Conservation (phyloP, 1,140 invertebrate genomes). For the Sarcophaga peregrina region DNA sequence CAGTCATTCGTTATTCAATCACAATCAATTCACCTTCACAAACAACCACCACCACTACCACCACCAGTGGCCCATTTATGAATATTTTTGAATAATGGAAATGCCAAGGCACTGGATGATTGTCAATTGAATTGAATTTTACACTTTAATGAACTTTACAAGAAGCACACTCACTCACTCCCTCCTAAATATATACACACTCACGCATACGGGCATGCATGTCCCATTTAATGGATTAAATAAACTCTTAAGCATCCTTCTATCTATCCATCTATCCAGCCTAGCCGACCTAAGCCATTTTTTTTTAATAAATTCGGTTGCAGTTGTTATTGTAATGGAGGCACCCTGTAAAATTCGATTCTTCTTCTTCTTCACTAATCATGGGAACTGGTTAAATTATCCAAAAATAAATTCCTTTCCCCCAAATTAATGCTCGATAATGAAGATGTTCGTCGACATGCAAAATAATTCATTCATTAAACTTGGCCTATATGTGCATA, state of each 20-base stretch:
- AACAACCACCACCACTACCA: background rate
- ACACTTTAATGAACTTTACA: slow-evolving; percentile 31
- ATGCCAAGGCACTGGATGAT: slow-evolving; percentile 13
- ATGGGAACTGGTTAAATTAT: slow-evolving; percentile 2
- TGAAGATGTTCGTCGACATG: no score
- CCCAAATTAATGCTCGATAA: no score
- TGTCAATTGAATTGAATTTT: slow-evolving; percentile 28
- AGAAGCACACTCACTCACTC: no score
- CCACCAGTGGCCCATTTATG: background rate
- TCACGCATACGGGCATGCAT: no score
- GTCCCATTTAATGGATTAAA: no score
- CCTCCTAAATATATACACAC: no score
- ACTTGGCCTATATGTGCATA: no score
- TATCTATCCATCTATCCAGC: no score
- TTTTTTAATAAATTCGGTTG: background rate
- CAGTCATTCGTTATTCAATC: background rate
- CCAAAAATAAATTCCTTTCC: background rate
- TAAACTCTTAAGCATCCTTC: no score
- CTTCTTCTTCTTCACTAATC: background rate
- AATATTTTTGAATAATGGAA: background rate
- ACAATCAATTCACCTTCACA: background rate
- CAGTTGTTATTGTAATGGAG: background rate
- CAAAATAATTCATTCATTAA: no score
- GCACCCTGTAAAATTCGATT: background rate
- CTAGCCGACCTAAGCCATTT: background rate